Percentiles rank a stretch among this genome's conserved stretches.
phyloP scores from a whole-genome alignment of 2,113 vertebrate species.

The Cathartes aura region DNA sequence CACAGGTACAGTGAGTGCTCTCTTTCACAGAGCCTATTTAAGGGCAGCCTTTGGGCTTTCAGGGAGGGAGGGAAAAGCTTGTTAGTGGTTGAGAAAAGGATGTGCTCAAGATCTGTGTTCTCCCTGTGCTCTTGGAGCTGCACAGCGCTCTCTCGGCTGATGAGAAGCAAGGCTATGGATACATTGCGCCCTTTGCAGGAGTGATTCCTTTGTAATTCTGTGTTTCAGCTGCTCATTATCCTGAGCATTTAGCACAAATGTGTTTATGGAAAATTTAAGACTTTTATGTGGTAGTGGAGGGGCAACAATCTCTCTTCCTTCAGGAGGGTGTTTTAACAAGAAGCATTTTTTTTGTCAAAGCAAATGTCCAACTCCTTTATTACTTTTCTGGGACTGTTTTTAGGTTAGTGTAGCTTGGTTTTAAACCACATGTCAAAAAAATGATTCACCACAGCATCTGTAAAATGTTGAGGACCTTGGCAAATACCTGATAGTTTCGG shows the following conservation, averaged over 20 bases:
- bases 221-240: background rate
- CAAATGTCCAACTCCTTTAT: background rate
- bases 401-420: background rate
- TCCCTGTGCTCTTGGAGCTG: background rate
- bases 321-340: background rate
- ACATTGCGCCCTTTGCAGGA: background rate
- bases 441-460: background rate
- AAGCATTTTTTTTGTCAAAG: background rate
- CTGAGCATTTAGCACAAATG: background rate
- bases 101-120: background rate
- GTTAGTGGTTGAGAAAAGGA: background rate
- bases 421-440: conserved; percentile 23
- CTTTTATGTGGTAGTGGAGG: background rate
- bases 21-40: background rate
- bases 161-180: background rate
- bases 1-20: rapidly evolving
- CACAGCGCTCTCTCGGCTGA: background rate
- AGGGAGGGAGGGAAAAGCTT: background rate
- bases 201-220: background rate
- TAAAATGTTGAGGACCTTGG: background rate
- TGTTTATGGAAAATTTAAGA: background rate
- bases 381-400: background rate
- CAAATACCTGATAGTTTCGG: background rate
- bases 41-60: background rate
- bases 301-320: background rate